phyloP scores from a whole-genome alignment of 2,113 vertebrate genomes.

The Colius striatus region DNA sequence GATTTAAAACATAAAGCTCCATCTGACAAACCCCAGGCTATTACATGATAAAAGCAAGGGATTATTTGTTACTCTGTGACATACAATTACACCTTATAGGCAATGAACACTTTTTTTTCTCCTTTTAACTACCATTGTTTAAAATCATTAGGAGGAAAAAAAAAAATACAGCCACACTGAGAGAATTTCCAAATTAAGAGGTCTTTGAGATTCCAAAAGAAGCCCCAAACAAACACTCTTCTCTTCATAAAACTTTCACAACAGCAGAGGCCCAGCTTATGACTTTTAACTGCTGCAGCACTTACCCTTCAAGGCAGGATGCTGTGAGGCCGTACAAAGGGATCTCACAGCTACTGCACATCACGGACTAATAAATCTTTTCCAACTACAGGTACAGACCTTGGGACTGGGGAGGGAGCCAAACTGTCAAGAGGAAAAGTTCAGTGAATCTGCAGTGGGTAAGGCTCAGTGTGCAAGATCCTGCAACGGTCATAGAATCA shows the following conservation, averaged over 20 bases:
- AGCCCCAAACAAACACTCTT: not conserved
- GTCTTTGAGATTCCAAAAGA: constrained; percentile 20
- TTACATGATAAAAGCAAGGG: not conserved
- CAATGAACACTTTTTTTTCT: not conserved
- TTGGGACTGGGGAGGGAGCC: constrained; percentile 32
- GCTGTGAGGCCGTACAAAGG: not conserved
- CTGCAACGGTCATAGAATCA: too few relatives aligned
- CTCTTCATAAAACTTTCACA: constrained; percentile 4
- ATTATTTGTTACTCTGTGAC: constrained; percentile 9
- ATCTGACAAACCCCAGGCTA: constrained; percentile 19
- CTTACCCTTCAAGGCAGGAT: not conserved
- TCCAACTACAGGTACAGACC: constrained; percentile 37
- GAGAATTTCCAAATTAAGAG: constrained; percentile 28
- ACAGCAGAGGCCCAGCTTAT: constrained; percentile 3
- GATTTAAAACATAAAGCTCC: constrained; percentile 31
- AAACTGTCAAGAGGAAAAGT: not conserved
- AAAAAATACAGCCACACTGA: not conserved
- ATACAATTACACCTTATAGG: not conserved
- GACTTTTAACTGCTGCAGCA: not conserved
- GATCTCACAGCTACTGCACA: constrained; percentile 23
- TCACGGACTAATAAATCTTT: not conserved
- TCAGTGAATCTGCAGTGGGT: not conserved
- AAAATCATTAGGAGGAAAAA: not conserved
- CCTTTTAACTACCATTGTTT: not conserved
- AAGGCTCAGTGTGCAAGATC: not conserved